Evolutionary conservation across 2,888 invertebrate genomes (phyloP).

Genomic region (Heteropelma amictum): DNA sequence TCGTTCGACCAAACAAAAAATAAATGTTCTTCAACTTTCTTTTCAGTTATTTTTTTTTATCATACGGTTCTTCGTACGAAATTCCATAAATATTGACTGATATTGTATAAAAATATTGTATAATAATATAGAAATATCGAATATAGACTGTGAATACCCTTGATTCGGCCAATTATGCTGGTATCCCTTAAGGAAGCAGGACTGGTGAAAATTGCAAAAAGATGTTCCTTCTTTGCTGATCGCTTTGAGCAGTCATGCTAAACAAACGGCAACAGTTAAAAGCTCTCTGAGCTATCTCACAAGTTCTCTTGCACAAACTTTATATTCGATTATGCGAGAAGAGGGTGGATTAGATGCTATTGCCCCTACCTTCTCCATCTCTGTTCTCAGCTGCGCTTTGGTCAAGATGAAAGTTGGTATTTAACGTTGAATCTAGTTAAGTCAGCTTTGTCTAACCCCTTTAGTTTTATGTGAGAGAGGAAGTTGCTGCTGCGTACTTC

Average conservation of each 20-base stretch:
- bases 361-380: not conserved
- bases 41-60: too few species aligned
- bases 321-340: slow-evolving; percentile 58
- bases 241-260: slow-evolving; percentile 8
- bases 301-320: slow-evolving; percentile 56
- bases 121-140: too few species aligned
- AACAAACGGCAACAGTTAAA: slow-evolving; percentile 24
- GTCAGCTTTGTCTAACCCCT: slow-evolving; percentile 67
- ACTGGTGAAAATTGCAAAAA: too few species aligned
- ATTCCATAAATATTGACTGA: too few species aligned
- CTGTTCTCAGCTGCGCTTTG: slow-evolving; percentile 16
- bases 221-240: not conserved
- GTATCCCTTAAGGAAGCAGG: too few species aligned
- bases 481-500: slow-evolving; percentile 50
- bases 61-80: too few species aligned
- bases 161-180: too few species aligned
- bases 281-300: slow-evolving; percentile 27
- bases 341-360: slow-evolving; percentile 28
- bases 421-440: slow-evolving; percentile 70
- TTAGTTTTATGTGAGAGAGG: slow-evolving; percentile 64
- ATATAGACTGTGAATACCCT: too few species aligned
- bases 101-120: too few species aligned
- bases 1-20: too few species aligned
- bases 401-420: slow-evolving; percentile 70
- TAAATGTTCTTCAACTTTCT: too few species aligned